These are phyloP conservation scores for Trichacis sp. DNA, from an alignment of 2,888 invertebrate genomes.

Conservation along the genomic window DNA sequence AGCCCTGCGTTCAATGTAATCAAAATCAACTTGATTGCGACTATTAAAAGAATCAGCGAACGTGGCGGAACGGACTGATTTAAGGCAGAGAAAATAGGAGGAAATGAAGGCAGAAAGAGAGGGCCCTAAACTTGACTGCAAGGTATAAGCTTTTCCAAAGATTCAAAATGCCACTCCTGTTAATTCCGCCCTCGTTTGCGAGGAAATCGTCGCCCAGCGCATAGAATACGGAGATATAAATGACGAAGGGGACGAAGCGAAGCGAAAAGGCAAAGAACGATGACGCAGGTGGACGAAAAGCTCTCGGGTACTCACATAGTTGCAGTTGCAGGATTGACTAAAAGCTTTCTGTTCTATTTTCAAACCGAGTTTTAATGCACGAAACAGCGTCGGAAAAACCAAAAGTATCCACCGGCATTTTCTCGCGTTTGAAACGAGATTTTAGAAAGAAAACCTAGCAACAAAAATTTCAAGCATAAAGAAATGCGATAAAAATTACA, in stretches of 20 bases:
- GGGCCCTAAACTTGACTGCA: neutral
- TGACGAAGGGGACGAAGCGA: conserved; percentile 13
- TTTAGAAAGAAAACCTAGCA: neutral
- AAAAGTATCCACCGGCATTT: too few relatives aligned
- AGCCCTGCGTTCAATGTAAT: conserved; percentile 29
- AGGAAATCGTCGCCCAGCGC: conserved; percentile 23
- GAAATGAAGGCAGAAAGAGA: conserved; percentile 12
- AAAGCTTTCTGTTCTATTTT: conserved; percentile 61
- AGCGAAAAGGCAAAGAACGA: conserved; percentile 38
- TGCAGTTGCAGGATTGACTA: conserved; percentile 57
- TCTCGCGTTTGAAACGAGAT: neutral
- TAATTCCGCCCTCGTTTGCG: conserved; percentile 39
- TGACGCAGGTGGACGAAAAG: conserved; percentile 57
- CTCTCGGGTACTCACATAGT: conserved; percentile 60
- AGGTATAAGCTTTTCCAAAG: conserved; percentile 19
- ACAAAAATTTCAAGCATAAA: too few relatives aligned
- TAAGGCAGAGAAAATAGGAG: conserved; percentile 12
- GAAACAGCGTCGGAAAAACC: neutral
- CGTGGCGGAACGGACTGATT: conserved; percentile 7
- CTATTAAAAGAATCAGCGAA: conserved; percentile 27
- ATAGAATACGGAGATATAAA: conserved; percentile 16
- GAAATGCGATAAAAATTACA: too few relatives aligned
- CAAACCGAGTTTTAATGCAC: conserved; percentile 16
- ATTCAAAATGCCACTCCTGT: conserved; percentile 34
- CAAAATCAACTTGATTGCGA: conserved; percentile 35